Evolutionary conservation across 2,797 vertebrate genomes (phyloP), one percentile per base, ranked within the genome.

Genomic region (Pangasius sanitwongsei): DNA sequence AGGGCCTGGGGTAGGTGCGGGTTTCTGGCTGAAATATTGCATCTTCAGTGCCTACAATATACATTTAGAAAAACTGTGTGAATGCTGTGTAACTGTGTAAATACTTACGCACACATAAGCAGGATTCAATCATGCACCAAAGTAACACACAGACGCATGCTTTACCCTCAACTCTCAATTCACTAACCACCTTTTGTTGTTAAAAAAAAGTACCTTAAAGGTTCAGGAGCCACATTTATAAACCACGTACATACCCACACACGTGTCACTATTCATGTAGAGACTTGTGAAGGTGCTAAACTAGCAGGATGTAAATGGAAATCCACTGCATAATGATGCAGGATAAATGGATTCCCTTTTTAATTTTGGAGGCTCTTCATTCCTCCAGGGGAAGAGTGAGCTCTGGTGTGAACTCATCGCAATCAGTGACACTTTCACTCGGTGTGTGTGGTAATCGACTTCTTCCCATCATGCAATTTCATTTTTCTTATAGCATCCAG

Each of bases 11-110:
- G 98, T 99, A 25, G 99, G 98, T 59, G 93, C 97, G 34, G 99
- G 98, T 31, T 97, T 95, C 90, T 97, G 99, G 94, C 97, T 98
- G 93, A 99, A 99, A 95, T 99, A 99, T 3, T 88, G 95, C 92
- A 96, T 97, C 93, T 97, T 97, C 87, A 99, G 93, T 74, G 99
- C 97, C 98, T 99, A 93, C 3, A 90, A 87, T 25, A 6, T 44
- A 44, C 13, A 41, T 53, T 65, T 11, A 74, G 6, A 44, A 59
- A 23, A 15, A 50, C 4, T 31, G 1, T 48, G 34, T 77, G 34
- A 72, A 72, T 41, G 34, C 69, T 2, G 18, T 37, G 55, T 28
- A n/a, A 23, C 2, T 77, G 8, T 11, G 25, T 15, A 86, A 31
- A 67, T 18, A 53, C 11, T 59, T 23, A 34, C 20, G 53, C 25